Base-by-base conservation (phyloP, 2,113 vertebrate species). In the Paraplagusia blochii region DNA sequence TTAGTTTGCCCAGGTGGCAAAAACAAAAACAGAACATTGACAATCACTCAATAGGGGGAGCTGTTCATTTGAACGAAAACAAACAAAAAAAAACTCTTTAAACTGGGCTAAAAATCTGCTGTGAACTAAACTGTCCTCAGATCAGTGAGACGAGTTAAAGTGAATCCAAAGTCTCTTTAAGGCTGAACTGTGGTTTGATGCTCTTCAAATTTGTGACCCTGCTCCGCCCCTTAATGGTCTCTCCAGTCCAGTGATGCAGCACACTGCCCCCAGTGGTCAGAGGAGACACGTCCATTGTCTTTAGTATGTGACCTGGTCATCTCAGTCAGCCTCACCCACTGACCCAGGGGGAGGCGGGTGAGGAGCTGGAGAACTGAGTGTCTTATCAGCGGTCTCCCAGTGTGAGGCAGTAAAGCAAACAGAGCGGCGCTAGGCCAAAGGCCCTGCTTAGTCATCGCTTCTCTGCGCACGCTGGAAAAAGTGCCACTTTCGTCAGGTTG, bases 371-470 rank as follows among this genome's bases (percentile, higher is more conserved):
- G 55, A 1, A 29, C 54, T 61, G 63, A 65, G 73, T 57, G 65
- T 81, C 69, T 85, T 81, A 79, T 82, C 69, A 33, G 67, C 44
- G 29, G 47, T 58, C 55, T 73, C 65, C 72, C 55, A 47, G 56
- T 1, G 17, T 2, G 7, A 45, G 46, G 76, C 58, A 62, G 66
- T 76, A 71, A 44, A 63, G 61, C 50, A 9, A 55, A 45, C 44
- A n/a, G 48, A 54, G 62, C 52, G 48, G 63, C 55, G 10, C 11
- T 10, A 40, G 53, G 22, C 61, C 63, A 59, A 64, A 76, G 22
- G 59, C 57, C 62, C 15, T 12, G 76, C 79, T 77, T 73, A 42
- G 68, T 83, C 73, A 73, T 69, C 55, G 45, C 53, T 80, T 82
- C 57, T 57, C 52, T 54, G 53, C 19, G 36, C 15, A 9, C 13